Evolutionary conservation across 2,113 vertebrate genomes (phyloP).

Genomic region (Stegostoma tigrinum): DNA sequence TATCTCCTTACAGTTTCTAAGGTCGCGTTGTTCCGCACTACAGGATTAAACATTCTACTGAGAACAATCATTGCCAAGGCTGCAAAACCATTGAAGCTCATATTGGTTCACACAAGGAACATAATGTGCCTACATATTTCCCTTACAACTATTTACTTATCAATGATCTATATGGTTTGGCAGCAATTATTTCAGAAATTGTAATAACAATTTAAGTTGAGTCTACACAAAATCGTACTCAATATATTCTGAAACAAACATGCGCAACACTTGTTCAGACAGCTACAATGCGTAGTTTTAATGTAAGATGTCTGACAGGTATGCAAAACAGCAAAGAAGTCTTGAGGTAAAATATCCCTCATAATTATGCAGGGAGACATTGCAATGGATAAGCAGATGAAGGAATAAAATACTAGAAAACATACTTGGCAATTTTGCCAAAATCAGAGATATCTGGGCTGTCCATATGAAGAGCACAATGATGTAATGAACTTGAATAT

Average conservation of each 20-base stretch:
- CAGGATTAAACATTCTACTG: not conserved
- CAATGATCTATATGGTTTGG: not conserved
- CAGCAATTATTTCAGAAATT: not conserved
- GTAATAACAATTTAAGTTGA: not conserved
- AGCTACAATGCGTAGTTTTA: not conserved
- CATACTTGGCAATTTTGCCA: not conserved
- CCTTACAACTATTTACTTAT: not conserved
- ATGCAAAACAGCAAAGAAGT: not conserved
- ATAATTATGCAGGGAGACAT: not conserved
- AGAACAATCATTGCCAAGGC: not conserved
- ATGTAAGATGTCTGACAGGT: not conserved
- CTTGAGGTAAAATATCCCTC: not conserved
- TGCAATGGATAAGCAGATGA: not conserved
- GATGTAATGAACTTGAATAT: not conserved
- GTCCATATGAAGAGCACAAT: not conserved
- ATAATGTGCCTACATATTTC: not conserved
- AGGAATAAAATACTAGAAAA: not conserved
- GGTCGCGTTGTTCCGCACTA: not conserved
- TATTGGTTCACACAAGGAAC: not conserved
- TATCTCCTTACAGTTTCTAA: not conserved
- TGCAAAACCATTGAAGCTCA: not conserved
- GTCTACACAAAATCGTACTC: not conserved
- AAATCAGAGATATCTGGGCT: not conserved
- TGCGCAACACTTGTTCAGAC: not conserved
- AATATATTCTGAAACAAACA: not conserved